phyloP scores from a whole-genome alignment of 2,797 vertebrate genomes.

The Poecilia velifera region DNA sequence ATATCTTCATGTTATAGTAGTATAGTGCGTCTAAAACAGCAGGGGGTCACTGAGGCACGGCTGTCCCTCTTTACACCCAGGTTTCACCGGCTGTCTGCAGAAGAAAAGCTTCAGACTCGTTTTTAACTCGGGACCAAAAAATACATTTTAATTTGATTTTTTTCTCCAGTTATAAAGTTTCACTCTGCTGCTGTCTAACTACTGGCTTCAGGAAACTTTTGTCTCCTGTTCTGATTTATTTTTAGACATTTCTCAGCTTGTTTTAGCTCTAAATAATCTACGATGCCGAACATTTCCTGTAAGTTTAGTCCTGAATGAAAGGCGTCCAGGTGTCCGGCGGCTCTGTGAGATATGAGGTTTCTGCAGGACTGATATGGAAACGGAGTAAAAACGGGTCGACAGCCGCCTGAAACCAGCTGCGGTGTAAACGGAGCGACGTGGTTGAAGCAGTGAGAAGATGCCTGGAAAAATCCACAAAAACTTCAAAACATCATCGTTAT shows the following conservation, averaged over 20 bases:
- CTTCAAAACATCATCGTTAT: conserved; percentile 28
- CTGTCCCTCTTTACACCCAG: conserved; percentile 62
- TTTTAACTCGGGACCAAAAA: background rate
- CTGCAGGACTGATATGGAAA: conserved; percentile 47
- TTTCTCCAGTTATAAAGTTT: conserved; percentile 29
- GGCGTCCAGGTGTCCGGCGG: background rate
- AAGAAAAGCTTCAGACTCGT: conserved; percentile 35
- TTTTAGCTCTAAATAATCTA: conserved; percentile 8
- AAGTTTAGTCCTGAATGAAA: background rate
- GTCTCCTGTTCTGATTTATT: conserved; percentile 12
- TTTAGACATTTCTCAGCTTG: background rate
- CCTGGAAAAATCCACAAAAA: conserved; percentile 15
- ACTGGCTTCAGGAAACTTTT: conserved; percentile 33
- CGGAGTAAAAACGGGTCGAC: conserved; percentile 5
- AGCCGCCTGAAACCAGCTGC: conserved; percentile 8
- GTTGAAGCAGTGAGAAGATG: conserved; percentile 53
- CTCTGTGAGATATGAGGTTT: conserved; percentile 44
- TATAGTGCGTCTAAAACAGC: conserved; percentile 69
- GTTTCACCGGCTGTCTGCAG: conserved; percentile 44
- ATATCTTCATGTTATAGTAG: conserved; percentile 56
- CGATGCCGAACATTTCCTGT: background rate
- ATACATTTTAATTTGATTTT: background rate
- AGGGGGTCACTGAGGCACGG: conserved; percentile 69
- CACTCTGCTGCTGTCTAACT: background rate
- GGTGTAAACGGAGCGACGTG: conserved; percentile 58